phyloP scores from a whole-genome alignment of 2,113 vertebrate species.

The Ictidomys tridecemlineatus region DNA sequence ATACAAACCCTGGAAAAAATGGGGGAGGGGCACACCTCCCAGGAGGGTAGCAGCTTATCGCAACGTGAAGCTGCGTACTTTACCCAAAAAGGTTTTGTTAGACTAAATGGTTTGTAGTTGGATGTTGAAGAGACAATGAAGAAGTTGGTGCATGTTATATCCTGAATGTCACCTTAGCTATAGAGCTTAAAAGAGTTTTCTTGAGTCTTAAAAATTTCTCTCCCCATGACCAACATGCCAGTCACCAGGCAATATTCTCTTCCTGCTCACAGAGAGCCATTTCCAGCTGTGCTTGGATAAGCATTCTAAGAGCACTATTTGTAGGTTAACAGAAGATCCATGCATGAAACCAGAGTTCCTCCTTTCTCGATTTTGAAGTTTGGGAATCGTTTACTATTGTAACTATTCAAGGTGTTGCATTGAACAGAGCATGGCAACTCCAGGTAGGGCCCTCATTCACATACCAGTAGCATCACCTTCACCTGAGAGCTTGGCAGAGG shows the following conservation, averaged over 20 bases:
- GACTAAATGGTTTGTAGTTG: background rate
- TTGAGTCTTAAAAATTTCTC: background rate
- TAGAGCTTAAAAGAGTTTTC: background rate
- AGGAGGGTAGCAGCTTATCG: background rate
- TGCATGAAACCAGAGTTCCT: background rate
- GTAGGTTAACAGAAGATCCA: background rate
- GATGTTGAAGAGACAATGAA: conserved; percentile 32
- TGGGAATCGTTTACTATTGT: background rate
- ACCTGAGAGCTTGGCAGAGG: background rate
- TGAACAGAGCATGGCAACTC: background rate
- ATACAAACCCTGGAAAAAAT: background rate
- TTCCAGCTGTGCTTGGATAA: background rate
- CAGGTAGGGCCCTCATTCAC: rapidly evolving
- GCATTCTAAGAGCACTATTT: background rate
- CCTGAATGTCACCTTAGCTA: background rate
- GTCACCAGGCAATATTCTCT: background rate
- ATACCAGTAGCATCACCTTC: background rate
- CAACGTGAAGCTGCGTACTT: background rate
- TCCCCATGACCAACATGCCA: background rate
- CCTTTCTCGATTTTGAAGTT: background rate
- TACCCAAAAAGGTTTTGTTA: conserved; percentile 1
- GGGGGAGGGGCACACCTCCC: background rate
- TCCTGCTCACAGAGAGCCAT: background rate
- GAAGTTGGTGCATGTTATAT: background rate
- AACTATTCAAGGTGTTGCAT: background rate